Evolutionary conservation across 2,113 vertebrate genomes (phyloP).

Genomic region (Lamprologus lemairii): DNA sequence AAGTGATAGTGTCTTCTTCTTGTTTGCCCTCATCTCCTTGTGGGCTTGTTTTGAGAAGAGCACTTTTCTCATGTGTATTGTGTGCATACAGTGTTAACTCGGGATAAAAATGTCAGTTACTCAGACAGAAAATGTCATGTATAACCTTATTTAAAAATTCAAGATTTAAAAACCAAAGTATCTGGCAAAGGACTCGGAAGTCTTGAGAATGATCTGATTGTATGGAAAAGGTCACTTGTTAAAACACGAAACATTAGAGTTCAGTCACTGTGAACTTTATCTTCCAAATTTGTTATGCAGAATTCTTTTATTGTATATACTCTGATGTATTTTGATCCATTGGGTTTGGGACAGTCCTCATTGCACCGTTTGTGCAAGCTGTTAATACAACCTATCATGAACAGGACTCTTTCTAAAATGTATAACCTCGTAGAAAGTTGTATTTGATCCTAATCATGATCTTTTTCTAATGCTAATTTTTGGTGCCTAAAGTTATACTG

Average conservation of each 20-base stretch:
- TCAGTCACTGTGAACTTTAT: neutral
- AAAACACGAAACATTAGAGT: neutral
- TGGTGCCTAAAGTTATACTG: neutral
- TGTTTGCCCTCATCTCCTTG: neutral
- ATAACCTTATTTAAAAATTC: neutral
- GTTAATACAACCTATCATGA: neutral
- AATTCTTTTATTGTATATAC: neutral
- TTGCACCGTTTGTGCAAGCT: neutral
- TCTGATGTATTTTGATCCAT: neutral
- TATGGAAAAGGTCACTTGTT: neutral
- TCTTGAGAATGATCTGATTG: neutral
- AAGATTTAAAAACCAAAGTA: neutral
- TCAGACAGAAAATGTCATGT: neutral
- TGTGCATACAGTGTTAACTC: neutral
- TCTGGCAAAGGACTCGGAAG: neutral
- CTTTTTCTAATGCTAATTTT: neutral
- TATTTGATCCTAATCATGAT: neutral
- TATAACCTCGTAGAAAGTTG: neutral
- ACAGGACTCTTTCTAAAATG: neutral
- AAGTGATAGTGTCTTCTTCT: neutral
- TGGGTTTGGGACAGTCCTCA: rapidly evolving
- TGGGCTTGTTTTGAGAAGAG: neutral
- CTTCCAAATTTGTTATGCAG: neutral
- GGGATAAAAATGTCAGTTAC: neutral
- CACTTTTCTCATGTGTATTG: neutral